A percentile compares a stretch with the other conserved stretches of the same genome.
Evolutionary conservation across 2,113 vertebrate species (phyloP).

Genomic region (Columba livia): DNA sequence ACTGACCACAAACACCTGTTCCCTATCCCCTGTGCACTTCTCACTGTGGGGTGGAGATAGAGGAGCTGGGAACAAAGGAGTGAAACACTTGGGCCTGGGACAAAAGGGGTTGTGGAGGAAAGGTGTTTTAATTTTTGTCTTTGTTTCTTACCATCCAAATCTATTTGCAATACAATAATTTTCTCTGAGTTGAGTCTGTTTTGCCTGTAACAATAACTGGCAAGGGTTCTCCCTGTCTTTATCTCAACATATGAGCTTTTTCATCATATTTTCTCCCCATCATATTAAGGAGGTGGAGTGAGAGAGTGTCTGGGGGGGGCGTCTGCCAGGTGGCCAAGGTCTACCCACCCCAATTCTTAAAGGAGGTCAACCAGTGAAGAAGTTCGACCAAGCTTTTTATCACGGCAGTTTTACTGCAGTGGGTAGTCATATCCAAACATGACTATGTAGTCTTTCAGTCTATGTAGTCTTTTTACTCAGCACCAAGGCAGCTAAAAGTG

Average conservation of each 20-base stretch:
- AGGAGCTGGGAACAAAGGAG: neutral
- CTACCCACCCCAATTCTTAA: neutral
- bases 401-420: neutral
- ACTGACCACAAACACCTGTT: fast-evolving
- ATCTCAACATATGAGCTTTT: neutral
- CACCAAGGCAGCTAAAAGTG: neutral
- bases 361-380: neutral
- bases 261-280: neutral
- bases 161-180: neutral
- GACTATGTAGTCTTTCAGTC: neutral
- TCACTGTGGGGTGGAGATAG: neutral
- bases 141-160: neutral
- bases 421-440: neutral
- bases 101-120: neutral
- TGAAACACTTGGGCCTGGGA: neutral
- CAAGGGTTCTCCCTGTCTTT: neutral
- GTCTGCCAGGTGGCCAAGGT: neutral
- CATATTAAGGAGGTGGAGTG: neutral
- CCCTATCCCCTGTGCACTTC: neutral
- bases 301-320: neutral
- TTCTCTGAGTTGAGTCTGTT: neutral
- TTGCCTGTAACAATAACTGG: neutral
- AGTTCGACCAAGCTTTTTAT: neutral
- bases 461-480: neutral
- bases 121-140: neutral